phyloP scores from a whole-genome alignment of 2,113 vertebrate genomes.

The Micronycteris hirsuta region DNA sequence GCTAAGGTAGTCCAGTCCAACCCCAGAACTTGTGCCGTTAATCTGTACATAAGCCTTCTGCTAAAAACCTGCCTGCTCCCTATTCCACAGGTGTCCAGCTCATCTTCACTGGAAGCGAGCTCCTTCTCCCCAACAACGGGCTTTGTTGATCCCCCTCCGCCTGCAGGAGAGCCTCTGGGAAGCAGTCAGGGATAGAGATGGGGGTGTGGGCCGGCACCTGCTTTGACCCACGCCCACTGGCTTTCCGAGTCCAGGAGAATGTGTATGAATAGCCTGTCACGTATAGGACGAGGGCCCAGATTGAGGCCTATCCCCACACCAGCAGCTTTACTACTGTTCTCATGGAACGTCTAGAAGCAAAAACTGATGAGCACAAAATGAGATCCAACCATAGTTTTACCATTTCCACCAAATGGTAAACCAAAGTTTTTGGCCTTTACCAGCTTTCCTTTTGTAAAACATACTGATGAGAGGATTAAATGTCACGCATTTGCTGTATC shows the following conservation, averaged over 20 bases:
- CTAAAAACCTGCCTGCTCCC: background rate
- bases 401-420: background rate
- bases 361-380: background rate
- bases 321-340: background rate
- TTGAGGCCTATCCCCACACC: background rate
- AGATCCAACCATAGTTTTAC: background rate
- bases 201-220: background rate
- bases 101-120: background rate
- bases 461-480: background rate
- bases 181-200: constrained; percentile 44
- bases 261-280: background rate
- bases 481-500: background rate
- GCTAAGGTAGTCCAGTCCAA: background rate
- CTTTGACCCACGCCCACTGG: background rate
- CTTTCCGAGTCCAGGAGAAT: background rate
- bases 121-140: constrained; percentile 16
- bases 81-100: constrained; percentile 65
- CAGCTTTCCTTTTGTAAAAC: background rate
- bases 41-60: background rate
- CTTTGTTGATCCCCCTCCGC: constrained; percentile 78
- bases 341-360: background rate
- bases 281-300: background rate
- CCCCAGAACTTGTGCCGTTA: background rate
- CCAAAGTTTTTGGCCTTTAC: background rate
- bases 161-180: constrained; percentile 1